Percentiles rank a stretch among this genome's conserved stretches.
Evolutionary conservation across 2,113 vertebrate genomes (phyloP).

Genomic region (Perca flavescens): DNA sequence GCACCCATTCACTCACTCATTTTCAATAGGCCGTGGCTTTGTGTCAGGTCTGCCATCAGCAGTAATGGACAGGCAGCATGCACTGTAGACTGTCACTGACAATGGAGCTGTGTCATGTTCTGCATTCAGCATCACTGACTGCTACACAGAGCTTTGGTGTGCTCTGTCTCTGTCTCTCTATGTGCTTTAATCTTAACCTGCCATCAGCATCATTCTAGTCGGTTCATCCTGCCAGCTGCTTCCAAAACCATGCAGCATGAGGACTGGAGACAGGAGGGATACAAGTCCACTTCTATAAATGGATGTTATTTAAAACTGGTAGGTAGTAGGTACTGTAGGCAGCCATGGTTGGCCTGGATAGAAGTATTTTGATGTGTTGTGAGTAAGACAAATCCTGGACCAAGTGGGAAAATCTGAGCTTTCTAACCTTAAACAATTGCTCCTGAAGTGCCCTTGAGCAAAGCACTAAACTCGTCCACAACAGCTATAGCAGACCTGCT

Average conservation of each 20-base stretch:
- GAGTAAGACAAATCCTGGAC: neutral
- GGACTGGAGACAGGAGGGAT: conserved; percentile 27
- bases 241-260: conserved; percentile 27
- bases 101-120: conserved; percentile 69
- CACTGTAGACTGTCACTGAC: conserved; percentile 45
- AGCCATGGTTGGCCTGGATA: neutral
- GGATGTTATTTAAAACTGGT: neutral
- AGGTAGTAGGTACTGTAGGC: neutral
- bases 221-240: conserved; percentile 49
- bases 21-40: conserved; percentile 66
- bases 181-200: conserved; percentile 56
- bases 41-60: conserved; percentile 77
- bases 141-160: conserved; percentile 36
- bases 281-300: conserved; percentile 1
- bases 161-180: conserved; percentile 17
- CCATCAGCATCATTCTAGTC: conserved; percentile 57
- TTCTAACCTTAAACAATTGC: conserved; percentile 27
- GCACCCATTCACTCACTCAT: conserved; percentile 65
- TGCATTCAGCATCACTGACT: conserved; percentile 60
- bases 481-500: conserved; percentile 3
- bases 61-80: conserved; percentile 65
- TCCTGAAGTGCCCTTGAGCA: conserved; percentile 14
- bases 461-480: conserved; percentile 13
- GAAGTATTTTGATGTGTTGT: conserved; percentile 3
- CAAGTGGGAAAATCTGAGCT: conserved; percentile 22